Conservation (phyloP, 2,797 vertebrate species). For the Setipinna tenuifilis region DNA sequence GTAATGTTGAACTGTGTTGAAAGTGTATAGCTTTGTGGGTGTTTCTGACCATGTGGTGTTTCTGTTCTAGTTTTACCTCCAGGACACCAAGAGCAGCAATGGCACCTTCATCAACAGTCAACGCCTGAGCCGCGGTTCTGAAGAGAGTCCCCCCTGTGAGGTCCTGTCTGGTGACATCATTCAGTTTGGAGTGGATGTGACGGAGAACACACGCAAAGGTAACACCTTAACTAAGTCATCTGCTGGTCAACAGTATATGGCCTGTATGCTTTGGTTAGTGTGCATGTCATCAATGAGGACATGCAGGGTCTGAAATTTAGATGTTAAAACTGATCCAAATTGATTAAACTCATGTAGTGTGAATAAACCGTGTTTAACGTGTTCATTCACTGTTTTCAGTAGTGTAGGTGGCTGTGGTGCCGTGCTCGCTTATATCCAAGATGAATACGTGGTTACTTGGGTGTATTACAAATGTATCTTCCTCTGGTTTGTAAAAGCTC, state of each 20-base stretch:
- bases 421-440: not conserved
- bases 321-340: no score
- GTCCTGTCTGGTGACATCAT: conserved; percentile 98
- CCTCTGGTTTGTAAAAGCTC: not conserved
- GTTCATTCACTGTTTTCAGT: not conserved
- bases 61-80: conserved; percentile 91
- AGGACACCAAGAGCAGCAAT: conserved; percentile 99
- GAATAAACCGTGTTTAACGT: not conserved
- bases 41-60: no score
- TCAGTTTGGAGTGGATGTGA: conserved; percentile 98
- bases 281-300: no score
- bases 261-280: no score
- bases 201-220: conserved; percentile 99
- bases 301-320: no score
- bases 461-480: not conserved
- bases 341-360: not conserved
- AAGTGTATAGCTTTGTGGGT: not conserved
- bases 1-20: no score
- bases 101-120: conserved; percentile 99
- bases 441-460: not conserved
- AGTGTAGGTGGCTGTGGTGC: not conserved
- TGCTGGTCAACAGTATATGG: not conserved
- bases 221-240: conserved; percentile 34
- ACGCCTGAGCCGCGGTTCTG: conserved; percentile 95
- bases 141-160: conserved; percentile 98